Evolutionary conservation across 2,113 vertebrate species (phyloP).

Genomic region (Protobothrops flavoviridis): DNA sequence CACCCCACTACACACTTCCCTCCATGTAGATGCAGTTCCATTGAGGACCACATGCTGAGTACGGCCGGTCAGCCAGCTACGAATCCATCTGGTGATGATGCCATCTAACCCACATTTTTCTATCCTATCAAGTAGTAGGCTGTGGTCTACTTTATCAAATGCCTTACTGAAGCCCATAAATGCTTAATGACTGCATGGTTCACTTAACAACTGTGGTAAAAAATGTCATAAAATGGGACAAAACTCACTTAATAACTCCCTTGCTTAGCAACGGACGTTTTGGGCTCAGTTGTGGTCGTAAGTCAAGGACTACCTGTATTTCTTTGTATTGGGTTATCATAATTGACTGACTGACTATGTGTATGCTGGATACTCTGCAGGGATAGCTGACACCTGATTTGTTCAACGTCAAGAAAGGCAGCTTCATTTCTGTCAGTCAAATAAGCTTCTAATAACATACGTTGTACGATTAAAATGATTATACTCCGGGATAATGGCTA

Average conservation of each 20-base stretch:
- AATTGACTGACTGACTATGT: neutral
- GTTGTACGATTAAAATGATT: rapidly evolving
- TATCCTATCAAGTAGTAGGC: too few species aligned
- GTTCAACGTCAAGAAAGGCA: neutral
- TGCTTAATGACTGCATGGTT: neutral
- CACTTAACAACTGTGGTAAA: neutral
- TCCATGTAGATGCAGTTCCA: too few species aligned
- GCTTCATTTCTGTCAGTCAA: neutral
- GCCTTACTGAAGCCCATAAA: too few species aligned
- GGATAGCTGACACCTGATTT: neutral
- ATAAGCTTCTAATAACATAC: rapidly evolving
- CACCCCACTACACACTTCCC: too few species aligned
- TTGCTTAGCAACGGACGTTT: neutral
- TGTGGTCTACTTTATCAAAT: too few species aligned
- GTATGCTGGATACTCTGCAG: neutral
- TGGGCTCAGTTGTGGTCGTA: neutral
- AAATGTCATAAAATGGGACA: neutral
- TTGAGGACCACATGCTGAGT: too few species aligned
- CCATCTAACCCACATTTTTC: too few species aligned
- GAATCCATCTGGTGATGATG: too few species aligned
- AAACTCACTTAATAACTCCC: neutral
- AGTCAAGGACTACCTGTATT: neutral
- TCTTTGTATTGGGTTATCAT: neutral
- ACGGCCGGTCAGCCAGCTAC: too few species aligned
- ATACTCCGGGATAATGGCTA: neutral